Evolutionary conservation across 2,888 invertebrate species (phyloP).

Genomic region (Chelonus formosanus): DNA sequence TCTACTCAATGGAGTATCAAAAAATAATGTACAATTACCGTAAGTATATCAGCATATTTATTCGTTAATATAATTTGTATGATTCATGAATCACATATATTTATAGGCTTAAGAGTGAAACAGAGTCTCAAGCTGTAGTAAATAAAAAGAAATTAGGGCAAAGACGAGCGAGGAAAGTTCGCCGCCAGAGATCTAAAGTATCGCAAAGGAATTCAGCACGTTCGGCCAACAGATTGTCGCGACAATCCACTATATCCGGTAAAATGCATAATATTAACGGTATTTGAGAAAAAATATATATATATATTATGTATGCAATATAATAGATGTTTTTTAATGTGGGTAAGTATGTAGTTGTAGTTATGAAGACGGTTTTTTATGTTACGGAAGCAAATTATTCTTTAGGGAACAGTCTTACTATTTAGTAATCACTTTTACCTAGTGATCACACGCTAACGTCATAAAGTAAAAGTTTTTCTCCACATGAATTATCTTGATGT

Average conservation of each 20-base stretch:
- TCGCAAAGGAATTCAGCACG: constrained; percentile 61
- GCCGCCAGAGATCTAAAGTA: constrained; percentile 72
- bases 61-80: too few species aligned
- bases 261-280: constrained; percentile 25
- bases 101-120: constrained; percentile 29
- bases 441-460: constrained; percentile 35
- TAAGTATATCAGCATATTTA: background rate
- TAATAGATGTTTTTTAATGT: background rate
- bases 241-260: constrained; percentile 38
- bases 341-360: constrained; percentile 11
- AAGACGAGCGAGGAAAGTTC: constrained; percentile 72
- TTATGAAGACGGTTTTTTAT: constrained; percentile 5
- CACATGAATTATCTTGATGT: background rate
- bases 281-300: background rate
- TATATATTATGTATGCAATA: background rate
- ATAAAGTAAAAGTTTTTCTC: constrained; percentile 35
- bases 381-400: constrained; percentile 17
- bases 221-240: constrained; percentile 37
- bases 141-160: constrained; percentile 45
- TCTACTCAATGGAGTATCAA: constrained; percentile 28
- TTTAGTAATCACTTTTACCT: constrained; percentile 30
- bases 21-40: background rate
- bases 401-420: background rate
- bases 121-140: constrained; percentile 23
- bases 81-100: background rate